phyloP scores from a whole-genome alignment of 2,113 vertebrate genomes.

The Amblyopsis rosae region DNA sequence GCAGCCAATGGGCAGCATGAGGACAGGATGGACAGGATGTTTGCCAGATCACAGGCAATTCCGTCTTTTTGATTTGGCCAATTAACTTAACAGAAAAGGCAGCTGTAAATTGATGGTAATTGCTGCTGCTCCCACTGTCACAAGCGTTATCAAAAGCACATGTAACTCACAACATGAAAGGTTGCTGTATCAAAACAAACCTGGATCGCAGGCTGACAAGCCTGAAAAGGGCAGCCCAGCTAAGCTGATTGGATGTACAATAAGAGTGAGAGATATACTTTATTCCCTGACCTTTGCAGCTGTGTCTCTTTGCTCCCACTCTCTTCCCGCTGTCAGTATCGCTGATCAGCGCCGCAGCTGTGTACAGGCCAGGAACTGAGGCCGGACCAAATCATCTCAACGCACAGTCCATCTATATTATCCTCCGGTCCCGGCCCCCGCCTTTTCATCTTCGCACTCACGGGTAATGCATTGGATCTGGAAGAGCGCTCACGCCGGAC shows the following conservation, averaged over 20 bases:
- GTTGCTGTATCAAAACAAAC: slow-evolving; percentile 51
- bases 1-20: neutral
- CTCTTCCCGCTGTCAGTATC: slow-evolving; percentile 63
- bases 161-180: slow-evolving; percentile 47
- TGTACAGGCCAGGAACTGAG: slow-evolving; percentile 50
- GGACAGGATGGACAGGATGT: slow-evolving; percentile 10
- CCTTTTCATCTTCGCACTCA: slow-evolving; percentile 60
- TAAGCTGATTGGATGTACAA: slow-evolving; percentile 70
- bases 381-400: slow-evolving; percentile 62
- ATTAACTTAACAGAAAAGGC: slow-evolving; percentile 43
- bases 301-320: slow-evolving; percentile 45
- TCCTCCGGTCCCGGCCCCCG: slow-evolving; percentile 45
- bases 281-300: slow-evolving; percentile 76
- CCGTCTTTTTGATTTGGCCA: slow-evolving; percentile 28
- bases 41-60: slow-evolving; percentile 46
- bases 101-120: slow-evolving; percentile 47
- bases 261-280: slow-evolving; percentile 70
- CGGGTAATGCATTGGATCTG: slow-evolving; percentile 60
- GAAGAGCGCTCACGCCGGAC: slow-evolving; percentile 41
- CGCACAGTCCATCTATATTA: slow-evolving; percentile 66
- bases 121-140: slow-evolving; percentile 31
- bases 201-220: slow-evolving; percentile 59
- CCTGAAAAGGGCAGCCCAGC: slow-evolving; percentile 72
- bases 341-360: slow-evolving; percentile 70
- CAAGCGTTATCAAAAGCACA: slow-evolving; percentile 18